Evolutionary conservation across 2,113 vertebrate species (phyloP).

Genomic region (Strigops habroptila): DNA sequence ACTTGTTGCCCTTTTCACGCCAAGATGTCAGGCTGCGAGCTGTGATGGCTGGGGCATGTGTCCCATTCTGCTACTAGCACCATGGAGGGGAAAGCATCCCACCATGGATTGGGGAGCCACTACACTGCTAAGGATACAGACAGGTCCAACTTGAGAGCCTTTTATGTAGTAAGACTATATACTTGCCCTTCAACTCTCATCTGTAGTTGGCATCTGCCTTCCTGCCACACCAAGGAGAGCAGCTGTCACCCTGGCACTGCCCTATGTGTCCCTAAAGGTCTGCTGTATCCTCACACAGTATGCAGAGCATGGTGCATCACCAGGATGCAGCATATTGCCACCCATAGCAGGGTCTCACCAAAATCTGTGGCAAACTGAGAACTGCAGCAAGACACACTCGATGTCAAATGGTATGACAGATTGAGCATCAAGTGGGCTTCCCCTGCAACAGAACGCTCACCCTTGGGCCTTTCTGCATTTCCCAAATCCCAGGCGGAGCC

Average conservation of each 20-base stretch:
- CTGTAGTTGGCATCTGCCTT: neutral
- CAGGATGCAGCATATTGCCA: rapidly evolving
- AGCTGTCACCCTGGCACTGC: neutral
- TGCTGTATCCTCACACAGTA: rapidly evolving
- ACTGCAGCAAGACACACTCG: neutral
- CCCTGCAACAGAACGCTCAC: neutral
- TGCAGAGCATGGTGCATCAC: rapidly evolving
- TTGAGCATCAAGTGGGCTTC: neutral
- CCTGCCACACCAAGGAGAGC: neutral
- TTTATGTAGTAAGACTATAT: neutral
- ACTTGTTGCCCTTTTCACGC: neutral
- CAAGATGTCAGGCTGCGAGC: neutral
- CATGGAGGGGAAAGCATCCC: neutral
- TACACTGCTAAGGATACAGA: neutral
- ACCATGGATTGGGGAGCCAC: rapidly evolving
- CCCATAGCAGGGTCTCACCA: rapidly evolving
- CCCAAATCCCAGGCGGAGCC: neutral
- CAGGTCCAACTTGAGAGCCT: neutral
- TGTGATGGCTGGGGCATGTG: rapidly evolving
- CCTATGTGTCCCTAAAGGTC: neutral
- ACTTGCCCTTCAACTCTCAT: neutral
- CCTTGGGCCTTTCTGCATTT: neutral
- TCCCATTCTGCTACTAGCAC: neutral
- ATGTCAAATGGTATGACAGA: neutral
- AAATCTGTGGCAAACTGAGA: neutral